These are phyloP conservation scores for Artibeus jamaicensis DNA, from an alignment of 2,797 vertebrate species.

Conservation along the genomic window DNA sequence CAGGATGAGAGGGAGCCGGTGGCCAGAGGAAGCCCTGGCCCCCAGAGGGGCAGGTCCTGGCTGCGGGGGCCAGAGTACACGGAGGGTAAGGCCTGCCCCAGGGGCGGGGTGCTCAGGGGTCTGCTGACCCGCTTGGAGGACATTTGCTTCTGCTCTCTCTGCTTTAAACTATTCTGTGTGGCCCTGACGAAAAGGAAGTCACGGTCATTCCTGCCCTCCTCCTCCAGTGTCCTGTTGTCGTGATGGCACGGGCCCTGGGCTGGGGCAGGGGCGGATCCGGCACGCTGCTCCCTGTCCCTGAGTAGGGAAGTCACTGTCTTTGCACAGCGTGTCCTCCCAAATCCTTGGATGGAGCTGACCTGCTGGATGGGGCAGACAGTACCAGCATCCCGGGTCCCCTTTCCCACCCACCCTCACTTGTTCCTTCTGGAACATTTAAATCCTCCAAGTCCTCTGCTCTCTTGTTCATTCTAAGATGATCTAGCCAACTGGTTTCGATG, in stretches of 20 bases:
- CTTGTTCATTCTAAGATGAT: neutral
- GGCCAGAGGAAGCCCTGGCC: neutral
- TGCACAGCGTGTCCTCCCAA: neutral
- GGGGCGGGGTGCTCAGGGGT: fast-evolving
- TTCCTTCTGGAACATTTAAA: neutral
- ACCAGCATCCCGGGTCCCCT: neutral
- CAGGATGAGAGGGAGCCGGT: neutral
- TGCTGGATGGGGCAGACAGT: neutral
- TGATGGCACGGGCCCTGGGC: fast-evolving
- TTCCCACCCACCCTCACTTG: neutral
- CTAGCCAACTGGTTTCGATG: neutral
- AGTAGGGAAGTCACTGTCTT: neutral
- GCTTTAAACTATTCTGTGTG: neutral
- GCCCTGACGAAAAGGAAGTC: neutral
- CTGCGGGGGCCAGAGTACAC: neutral
- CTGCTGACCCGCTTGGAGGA: neutral
- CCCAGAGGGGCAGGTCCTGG: neutral
- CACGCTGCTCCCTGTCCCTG: neutral
- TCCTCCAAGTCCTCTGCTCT: neutral
- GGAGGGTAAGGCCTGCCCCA: neutral
- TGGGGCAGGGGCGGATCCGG: neutral
- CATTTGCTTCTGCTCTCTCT: neutral
- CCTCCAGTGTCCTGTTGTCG: neutral
- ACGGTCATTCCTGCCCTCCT: neutral
- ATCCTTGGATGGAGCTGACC: neutral